Evolutionary conservation across 2,888 invertebrate species (phyloP).

Genomic region (Callyntrura guangdongensis): DNA sequence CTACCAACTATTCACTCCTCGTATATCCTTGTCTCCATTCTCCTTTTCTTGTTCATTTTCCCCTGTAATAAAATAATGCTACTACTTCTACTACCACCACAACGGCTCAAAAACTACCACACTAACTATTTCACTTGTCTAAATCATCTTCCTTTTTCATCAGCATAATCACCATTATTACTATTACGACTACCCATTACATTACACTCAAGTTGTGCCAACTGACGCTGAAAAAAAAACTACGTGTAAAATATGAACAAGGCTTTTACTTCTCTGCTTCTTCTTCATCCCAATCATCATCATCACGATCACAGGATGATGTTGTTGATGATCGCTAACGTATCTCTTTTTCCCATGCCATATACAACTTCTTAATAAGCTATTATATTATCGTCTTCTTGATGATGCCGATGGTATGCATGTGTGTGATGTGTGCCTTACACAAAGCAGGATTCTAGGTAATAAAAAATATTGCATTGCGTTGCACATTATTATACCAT

Average conservation of each 20-base stretch:
- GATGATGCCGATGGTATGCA: no score
- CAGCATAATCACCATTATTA: constrained; percentile 53
- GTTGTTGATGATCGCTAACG: background rate
- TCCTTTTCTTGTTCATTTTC: constrained; percentile 45
- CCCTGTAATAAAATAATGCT: background rate
- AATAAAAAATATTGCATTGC: constrained; percentile 52
- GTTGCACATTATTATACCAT: constrained; percentile 48
- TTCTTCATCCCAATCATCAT: constrained; percentile 13
- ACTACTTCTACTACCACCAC: background rate
- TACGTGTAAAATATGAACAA: constrained; percentile 4
- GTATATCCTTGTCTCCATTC: constrained; percentile 29
- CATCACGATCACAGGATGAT: no score
- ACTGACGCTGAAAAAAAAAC: constrained; percentile 71
- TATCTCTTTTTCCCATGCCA: constrained; percentile 70
- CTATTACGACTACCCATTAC: constrained; percentile 32
- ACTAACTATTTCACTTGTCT: constrained; percentile 70
- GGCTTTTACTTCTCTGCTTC: constrained; percentile 42
- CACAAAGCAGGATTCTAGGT: background rate
- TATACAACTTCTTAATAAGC: constrained; percentile 18
- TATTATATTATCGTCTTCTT: no score
- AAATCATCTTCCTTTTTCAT: constrained; percentile 74
- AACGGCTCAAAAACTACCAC: constrained; percentile 11
- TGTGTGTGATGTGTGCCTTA: background rate
- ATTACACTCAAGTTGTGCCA: constrained; percentile 75
- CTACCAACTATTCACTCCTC: no score